Evolutionary conservation across 2,113 vertebrate genomes (phyloP), one percentile per base, ranked within the genome.

Genomic region (Oncorhynchus mykiss): DNA sequence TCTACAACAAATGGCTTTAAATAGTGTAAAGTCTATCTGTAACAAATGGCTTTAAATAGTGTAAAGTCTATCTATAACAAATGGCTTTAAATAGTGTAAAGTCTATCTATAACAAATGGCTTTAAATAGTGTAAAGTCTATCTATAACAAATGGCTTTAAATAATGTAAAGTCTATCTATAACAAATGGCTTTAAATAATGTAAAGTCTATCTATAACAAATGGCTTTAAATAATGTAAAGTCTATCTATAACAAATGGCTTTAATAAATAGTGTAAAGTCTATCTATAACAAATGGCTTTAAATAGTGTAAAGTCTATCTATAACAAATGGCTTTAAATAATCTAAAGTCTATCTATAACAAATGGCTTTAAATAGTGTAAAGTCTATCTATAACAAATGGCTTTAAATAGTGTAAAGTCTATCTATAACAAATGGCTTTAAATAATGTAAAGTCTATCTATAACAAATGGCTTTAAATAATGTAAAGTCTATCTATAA

Each of bases 251-350:
- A 88, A 91, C 87, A 90, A 88, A 91, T 81, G 81, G 64, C 70
- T 72, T 81, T n/a, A n/a, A n/a, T 91, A 71, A 90, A 90, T 91
- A 91, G 92, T 85, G 75, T 87, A 29, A 29, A 69, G 83, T 78
- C 84, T 91, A 91, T 90, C 88, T 84, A 78, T 87, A 88, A 91
- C 87, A 91, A 88, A 91, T 81, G 81, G 64, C 70, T 72, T 81
- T 90, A 71, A 90, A 90, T 91, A 90, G 92, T 85, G 75, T 86
- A 69, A 84, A 89, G 83, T 78, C 85, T 91, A 92, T 89, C 88
- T 85, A 78, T 87, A 88, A 91, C 86, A 91, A 89, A 90, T 80
- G 82, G 67, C 67, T 73, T 81, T 91, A 71, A 90, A 90, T 91
- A 90, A 87, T 82, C 92, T 89, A 9, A 76, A 31, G 5, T 31